Evolutionary conservation across 2,888 invertebrate genomes (phyloP), one percentile per base, ranked within the genome.

Genomic region (Blera fallax): DNA sequence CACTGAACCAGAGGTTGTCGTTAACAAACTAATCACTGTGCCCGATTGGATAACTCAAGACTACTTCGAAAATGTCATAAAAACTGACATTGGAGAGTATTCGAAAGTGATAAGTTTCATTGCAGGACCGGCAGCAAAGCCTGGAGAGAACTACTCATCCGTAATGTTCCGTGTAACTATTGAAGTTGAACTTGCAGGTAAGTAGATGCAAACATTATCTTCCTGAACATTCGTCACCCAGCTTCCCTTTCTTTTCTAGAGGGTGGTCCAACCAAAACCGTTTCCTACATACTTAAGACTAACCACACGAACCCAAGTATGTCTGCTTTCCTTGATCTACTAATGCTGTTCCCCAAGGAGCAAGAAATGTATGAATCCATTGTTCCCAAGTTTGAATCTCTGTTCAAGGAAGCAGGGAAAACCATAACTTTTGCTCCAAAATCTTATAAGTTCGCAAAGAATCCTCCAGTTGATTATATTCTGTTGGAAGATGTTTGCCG

Each of bases 401-500:
- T 92, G 0, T 92, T 89, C 65, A 78, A 76, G 1, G 89, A 90
- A 21, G 89, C 87, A 0, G 90, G 90, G 14, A 89, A 89, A n/a
- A 32, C 54, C 2, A 81, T 90, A 2, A 88, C 88, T 60, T 91
- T 92, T 60, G 90, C 90, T 2, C 91, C 92, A 0, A 89, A 87
- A 8, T 89, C 89, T 2, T 91, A 81, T 64, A 89, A 89, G 70
- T 89, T 89, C 34, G 77, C 90, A 2, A 90, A 89, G 72, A 89
- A 88, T 2, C 89, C 89, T 16, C 80, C 89, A 18, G 90, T 89
- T 2, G 88, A 90, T 73, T 84, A 84, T 16, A 87, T 92, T n/a
- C 82, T 91, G 14, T 79, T 92, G 16, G 92, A 92, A 62, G 91
- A 92, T 87, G 87, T 92, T 56, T 88, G 87, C n/a, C 58, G 64